A percentile compares a stretch with the other conserved stretches of the same genome.
phyloP scores from a whole-genome alignment of 2,888 invertebrate genomes.

The Ormyrus labotus region DNA sequence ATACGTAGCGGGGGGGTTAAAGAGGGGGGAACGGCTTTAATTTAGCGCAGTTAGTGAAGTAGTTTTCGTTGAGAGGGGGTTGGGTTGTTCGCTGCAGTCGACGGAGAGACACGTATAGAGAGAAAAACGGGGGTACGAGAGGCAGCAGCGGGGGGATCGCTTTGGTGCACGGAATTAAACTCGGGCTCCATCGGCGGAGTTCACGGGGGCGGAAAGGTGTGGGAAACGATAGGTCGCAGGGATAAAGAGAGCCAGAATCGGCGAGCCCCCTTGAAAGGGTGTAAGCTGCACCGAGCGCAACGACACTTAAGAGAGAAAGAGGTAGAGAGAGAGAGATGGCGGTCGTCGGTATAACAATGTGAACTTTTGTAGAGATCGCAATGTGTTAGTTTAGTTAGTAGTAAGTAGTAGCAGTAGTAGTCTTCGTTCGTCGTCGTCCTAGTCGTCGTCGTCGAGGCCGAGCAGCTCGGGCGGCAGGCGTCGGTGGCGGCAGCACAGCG shows the following conservation, averaged over 20 bases:
- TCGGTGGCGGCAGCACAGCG: conserved; percentile 91
- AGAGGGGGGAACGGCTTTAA: conserved; percentile 32
- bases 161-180: no score
- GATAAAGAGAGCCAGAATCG: no score
- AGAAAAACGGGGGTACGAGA: background rate
- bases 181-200: no score
- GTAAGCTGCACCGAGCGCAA: no score
- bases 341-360: background rate
- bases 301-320: no score
- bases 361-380: background rate
- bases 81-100: conserved; percentile 22
- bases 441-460: conserved; percentile 92
- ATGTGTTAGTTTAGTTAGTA: background rate
- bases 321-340: background rate
- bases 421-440: conserved; percentile 65
- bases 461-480: conserved; percentile 90
- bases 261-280: no score
- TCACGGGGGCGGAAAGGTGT: no score
- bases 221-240: no score
- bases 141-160: no score
- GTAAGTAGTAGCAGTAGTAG: conserved; percentile 20
- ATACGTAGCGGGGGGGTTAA: conserved; percentile 5
- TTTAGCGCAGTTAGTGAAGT: conserved; percentile 46
- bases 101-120: background rate
- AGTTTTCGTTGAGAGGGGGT: conserved; percentile 36